These are phyloP conservation scores for Octonoba sinensis DNA, from an alignment of 2,888 invertebrate genomes.

Conservation along the genomic window DNA sequence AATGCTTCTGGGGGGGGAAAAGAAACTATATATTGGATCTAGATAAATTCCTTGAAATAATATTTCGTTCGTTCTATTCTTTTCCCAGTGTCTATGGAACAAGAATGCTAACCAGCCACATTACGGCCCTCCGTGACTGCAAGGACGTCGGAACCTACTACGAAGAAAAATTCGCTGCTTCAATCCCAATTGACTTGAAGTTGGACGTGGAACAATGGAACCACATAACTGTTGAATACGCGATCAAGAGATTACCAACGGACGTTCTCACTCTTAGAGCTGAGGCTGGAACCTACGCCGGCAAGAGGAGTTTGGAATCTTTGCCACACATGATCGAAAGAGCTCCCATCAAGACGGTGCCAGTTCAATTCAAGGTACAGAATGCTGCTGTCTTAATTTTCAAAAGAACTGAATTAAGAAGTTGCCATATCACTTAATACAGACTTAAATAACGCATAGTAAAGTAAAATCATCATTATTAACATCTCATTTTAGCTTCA, in stretches of 20 bases:
- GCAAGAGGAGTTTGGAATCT: background rate
- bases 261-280: slow-evolving; percentile 22
- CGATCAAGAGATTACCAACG: slow-evolving; percentile 25
- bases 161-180: slow-evolving; percentile 22
- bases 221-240: slow-evolving; percentile 9
- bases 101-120: slow-evolving; percentile 8
- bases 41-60: background rate
- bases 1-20: too few relatives aligned
- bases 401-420: too few relatives aligned
- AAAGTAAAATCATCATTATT: too few relatives aligned
- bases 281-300: slow-evolving; percentile 55
- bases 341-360: slow-evolving; percentile 28
- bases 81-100: slow-evolving; percentile 35
- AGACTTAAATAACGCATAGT: too few relatives aligned
- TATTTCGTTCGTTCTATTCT: background rate
- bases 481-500: too few relatives aligned
- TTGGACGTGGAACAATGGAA: background rate
- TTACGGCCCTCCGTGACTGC: slow-evolving; percentile 34
- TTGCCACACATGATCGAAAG: slow-evolving; percentile 12
- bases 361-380: slow-evolving; percentile 45
- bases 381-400: too few relatives aligned
- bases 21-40: too few relatives aligned
- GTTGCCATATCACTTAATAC: too few relatives aligned
- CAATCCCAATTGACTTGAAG: slow-evolving; percentile 20
- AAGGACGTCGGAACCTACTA: slow-evolving; percentile 41